phyloP scores from a whole-genome alignment of 2,888 invertebrate genomes.

The Lepidocyrtoides sp. region DNA sequence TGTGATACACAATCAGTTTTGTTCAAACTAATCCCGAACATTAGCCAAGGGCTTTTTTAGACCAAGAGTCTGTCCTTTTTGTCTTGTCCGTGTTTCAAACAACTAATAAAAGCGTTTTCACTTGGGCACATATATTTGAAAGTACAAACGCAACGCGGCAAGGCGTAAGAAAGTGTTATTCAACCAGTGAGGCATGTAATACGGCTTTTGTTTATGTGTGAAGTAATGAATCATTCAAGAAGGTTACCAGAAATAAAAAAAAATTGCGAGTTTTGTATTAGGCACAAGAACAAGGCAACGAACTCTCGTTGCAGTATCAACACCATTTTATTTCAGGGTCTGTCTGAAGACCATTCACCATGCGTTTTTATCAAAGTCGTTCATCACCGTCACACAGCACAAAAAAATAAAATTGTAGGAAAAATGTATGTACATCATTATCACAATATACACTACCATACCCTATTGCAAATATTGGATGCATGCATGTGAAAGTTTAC shows the following conservation, averaged over 20 bases:
- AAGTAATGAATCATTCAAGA: conserved; percentile 72
- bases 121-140: conserved; percentile 17
- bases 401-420: background rate
- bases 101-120: no score
- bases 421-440: background rate
- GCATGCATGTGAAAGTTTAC: background rate
- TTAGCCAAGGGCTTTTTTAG: no score
- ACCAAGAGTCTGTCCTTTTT: background rate
- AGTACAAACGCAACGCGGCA: background rate
- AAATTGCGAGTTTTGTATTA: conserved; percentile 11
- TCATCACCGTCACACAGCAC: conserved; percentile 54
- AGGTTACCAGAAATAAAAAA: background rate
- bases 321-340: background rate
- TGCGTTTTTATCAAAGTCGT: conserved; percentile 57
- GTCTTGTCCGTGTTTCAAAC: background rate
- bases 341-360: background rate
- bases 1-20: background rate
- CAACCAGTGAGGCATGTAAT: background rate
- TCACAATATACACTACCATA: background rate
- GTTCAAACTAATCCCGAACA: background rate
- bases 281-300: background rate
- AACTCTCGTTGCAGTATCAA: background rate
- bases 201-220: conserved; percentile 43
- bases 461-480: no score
- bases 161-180: background rate